These are phyloP conservation scores for Mimachlamys varia DNA, from an alignment of 2,888 invertebrate genomes.

Conservation along the genomic window DNA sequence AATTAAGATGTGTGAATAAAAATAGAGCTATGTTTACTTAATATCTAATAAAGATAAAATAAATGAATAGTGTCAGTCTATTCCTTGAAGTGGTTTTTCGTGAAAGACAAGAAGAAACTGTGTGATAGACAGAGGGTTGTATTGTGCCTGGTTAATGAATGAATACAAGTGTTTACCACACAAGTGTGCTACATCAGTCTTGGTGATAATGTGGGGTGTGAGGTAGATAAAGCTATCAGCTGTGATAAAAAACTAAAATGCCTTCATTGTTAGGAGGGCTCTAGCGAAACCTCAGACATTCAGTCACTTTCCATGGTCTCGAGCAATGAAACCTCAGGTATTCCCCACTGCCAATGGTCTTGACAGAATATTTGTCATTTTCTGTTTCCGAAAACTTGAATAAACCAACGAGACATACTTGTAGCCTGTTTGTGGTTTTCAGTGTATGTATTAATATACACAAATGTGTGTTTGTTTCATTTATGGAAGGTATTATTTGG, in stretches of 20 bases:
- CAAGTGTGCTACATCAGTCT: not conserved
- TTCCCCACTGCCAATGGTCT: not conserved
- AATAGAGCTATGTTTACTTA: not conserved
- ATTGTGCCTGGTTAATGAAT: conserved; percentile 25
- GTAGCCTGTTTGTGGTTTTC: not conserved
- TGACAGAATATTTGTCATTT: conserved; percentile 5
- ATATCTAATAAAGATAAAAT: not conserved
- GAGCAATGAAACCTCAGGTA: not conserved
- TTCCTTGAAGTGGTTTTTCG: conserved; percentile 11
- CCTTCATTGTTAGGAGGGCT: not conserved
- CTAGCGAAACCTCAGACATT: not conserved
- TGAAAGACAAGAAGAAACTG: conserved; percentile 17
- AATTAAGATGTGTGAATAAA: not conserved
- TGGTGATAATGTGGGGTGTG: not conserved
- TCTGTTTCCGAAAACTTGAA: not conserved
- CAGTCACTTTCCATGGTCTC: not conserved
- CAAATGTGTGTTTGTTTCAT: not conserved
- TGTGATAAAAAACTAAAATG: conserved; percentile 32
- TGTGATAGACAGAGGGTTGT: conserved; percentile 2
- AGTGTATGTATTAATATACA: not conserved
- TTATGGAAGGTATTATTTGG: not conserved
- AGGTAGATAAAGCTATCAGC: not conserved
- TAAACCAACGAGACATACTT: not conserved
- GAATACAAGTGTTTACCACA: conserved; percentile 27
- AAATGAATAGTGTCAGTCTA: not conserved